Percentiles rank a stretch among this genome's conserved stretches.
These are phyloP conservation scores for Heliocidaris tuberculata DNA, from an alignment of 35 echinoderm and acorn worm genomes.

Conservation along the genomic window DNA sequence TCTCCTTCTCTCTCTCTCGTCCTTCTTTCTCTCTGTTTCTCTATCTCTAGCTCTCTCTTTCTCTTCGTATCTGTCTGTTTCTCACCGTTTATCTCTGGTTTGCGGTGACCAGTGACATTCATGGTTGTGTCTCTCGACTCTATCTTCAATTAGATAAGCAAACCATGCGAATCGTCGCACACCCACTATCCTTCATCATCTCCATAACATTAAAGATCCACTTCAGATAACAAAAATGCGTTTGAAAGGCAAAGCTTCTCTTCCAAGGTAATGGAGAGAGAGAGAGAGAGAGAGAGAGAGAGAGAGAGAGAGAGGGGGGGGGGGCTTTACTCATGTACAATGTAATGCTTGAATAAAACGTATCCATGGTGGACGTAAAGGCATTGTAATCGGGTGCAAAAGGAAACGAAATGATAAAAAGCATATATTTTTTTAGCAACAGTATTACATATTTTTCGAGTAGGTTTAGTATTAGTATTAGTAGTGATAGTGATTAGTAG, in stretches of 20 bases:
- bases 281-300: neutral
- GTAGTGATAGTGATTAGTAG: no score
- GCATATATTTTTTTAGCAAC: no score
- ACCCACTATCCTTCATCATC: neutral
- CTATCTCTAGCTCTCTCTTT: neutral
- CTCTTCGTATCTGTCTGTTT: neutral
- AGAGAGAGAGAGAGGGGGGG: no score
- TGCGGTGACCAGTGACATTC: neutral
- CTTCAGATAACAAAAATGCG: neutral
- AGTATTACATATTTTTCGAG: no score
- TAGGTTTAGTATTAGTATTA: no score
- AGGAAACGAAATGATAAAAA: no score
- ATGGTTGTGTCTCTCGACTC: neutral
- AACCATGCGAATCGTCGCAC: constrained; percentile 22
- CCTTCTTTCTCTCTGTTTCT: neutral
- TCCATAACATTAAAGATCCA: neutral
- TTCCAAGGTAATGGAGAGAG: neutral
- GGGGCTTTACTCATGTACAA: neutral
- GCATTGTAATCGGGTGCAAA: no score
- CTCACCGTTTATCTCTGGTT: neutral
- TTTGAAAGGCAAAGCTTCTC: neutral
- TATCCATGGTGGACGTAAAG: no score
- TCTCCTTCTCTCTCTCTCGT: neutral
- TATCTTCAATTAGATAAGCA: constrained; percentile 20
- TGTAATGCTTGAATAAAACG: neutral